phyloP scores from a whole-genome alignment of 2,888 invertebrate species.

The Balanococcus diminutus region DNA sequence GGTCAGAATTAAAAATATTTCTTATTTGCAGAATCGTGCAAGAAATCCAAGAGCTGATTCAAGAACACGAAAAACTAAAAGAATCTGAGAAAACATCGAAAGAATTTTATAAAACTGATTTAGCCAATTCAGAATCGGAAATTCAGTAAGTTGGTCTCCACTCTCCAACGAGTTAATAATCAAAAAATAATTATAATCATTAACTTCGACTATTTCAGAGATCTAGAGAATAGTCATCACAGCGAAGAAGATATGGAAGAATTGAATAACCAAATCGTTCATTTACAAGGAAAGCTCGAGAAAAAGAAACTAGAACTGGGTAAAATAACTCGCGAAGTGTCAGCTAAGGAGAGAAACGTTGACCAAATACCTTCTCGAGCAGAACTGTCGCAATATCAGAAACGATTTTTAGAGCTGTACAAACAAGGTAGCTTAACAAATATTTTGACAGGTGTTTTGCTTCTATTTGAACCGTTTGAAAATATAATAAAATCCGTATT shows the following conservation, averaged over 20 bases:
- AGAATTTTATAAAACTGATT: conserved; percentile 73
- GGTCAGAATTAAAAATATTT: neutral
- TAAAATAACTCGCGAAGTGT: conserved; percentile 78
- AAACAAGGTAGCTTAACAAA: conserved; percentile 79
- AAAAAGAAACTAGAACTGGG: conserved; percentile 73
- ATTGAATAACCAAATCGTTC: conserved; percentile 60
- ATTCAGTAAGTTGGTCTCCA: conserved; percentile 60
- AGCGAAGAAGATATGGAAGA: conserved; percentile 58
- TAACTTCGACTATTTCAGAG: conserved; percentile 56
- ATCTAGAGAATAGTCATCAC: conserved; percentile 58
- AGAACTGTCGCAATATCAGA: conserved; percentile 93
- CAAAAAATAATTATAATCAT: neutral
- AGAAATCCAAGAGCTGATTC: conserved; percentile 69
- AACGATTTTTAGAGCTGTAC: conserved; percentile 93
- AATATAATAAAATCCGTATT: neutral
- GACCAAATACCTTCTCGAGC: conserved; percentile 93
- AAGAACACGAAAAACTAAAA: conserved; percentile 74
- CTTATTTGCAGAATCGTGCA: conserved; percentile 57
- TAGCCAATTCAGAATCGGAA: conserved; percentile 63
- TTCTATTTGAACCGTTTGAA: neutral
- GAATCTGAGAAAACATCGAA: conserved; percentile 75
- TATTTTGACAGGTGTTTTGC: neutral
- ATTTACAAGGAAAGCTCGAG: conserved; percentile 63
- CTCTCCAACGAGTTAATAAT: neutral
- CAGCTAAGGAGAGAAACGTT: conserved; percentile 80